A percentile compares a stretch with the other conserved stretches of the same genome.
Conservation (phyloP, 1,140 invertebrate genomes). For the Eciton burchellii region DNA sequence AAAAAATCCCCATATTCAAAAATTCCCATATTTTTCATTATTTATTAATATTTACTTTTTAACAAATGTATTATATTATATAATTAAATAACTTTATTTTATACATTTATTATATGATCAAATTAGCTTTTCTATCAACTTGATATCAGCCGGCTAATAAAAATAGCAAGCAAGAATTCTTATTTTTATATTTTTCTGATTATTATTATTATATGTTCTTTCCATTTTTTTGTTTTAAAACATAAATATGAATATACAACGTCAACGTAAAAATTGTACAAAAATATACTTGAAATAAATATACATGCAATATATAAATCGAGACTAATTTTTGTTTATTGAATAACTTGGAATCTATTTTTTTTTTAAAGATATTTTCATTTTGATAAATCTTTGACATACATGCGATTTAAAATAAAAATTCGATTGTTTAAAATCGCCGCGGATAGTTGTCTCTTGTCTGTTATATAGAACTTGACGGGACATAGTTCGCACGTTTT, state of each 20-base stretch:
- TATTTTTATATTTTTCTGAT: neutral
- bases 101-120: too few species aligned
- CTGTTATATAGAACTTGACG: neutral
- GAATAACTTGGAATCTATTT: conserved; percentile 26
- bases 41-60: too few species aligned
- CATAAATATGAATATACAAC: too few species aligned
- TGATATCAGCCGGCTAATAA: too few species aligned
- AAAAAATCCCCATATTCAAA: too few species aligned
- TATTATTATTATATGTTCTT: too few species aligned
- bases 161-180: too few species aligned
- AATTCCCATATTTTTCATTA: too few species aligned
- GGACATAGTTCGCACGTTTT: neutral
- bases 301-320: neutral
- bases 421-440: neutral
- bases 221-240: too few species aligned
- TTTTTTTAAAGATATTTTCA: conserved; percentile 3
- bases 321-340: conserved; percentile 12
- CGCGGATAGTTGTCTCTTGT: neutral
- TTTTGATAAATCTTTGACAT: neutral
- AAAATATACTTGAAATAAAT: neutral
- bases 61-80: too few species aligned
- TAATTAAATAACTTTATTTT: too few species aligned
- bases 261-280: neutral
- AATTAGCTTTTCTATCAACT: too few species aligned
- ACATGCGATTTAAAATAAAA: neutral